A percentile compares a stretch with the other conserved stretches of the same genome.
phyloP scores from a whole-genome alignment of 2,113 vertebrate genomes.

The Lethenteron camtschaticum region DNA sequence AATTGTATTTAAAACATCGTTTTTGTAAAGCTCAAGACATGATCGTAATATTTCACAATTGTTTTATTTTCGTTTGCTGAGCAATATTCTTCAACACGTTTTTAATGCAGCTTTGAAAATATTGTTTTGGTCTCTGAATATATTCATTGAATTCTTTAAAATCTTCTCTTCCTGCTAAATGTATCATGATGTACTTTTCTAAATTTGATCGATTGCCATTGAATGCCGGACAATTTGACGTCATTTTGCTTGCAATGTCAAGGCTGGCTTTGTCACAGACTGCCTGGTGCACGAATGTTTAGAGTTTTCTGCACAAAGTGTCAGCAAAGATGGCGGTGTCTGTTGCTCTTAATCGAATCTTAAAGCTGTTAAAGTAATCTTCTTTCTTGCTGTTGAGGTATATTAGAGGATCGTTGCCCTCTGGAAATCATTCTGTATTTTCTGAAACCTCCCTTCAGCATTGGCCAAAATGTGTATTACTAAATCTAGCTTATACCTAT shows the following conservation, averaged over 20 bases:
- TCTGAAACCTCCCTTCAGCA: constrained; percentile 15
- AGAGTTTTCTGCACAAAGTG: constrained; percentile 26
- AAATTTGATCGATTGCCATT: constrained; percentile 10
- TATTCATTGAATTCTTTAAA: too few relatives aligned
- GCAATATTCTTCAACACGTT: too few relatives aligned
- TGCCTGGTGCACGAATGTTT: constrained; percentile 8
- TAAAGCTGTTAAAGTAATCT: constrained; percentile 23
- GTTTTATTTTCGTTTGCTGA: too few relatives aligned
- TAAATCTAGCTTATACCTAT: constrained; percentile 15
- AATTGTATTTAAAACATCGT: too few relatives aligned
- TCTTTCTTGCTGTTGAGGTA: constrained; percentile 21
- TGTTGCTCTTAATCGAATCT: constrained; percentile 21
- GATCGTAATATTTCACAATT: too few relatives aligned
- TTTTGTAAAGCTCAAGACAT: too few relatives aligned
- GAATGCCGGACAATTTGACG: constrained; percentile 17
- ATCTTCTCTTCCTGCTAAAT: constrained; percentile 13
- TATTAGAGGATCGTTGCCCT: constrained; percentile 15
- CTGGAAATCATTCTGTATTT: constrained; percentile 17
- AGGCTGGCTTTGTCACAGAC: constrained; percentile 11
- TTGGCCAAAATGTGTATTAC: constrained; percentile 18
- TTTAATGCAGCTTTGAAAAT: too few relatives aligned
- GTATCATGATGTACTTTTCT: constrained; percentile 21
- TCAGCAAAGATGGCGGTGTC: constrained; percentile 20
- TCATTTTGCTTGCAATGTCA: constrained; percentile 19
- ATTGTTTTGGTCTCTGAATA: too few relatives aligned